A percentile compares a stretch with the other conserved stretches of the same genome.
phyloP scores from a whole-genome alignment of 2,888 invertebrate genomes.

The Brachynemurus nebulosus region DNA sequence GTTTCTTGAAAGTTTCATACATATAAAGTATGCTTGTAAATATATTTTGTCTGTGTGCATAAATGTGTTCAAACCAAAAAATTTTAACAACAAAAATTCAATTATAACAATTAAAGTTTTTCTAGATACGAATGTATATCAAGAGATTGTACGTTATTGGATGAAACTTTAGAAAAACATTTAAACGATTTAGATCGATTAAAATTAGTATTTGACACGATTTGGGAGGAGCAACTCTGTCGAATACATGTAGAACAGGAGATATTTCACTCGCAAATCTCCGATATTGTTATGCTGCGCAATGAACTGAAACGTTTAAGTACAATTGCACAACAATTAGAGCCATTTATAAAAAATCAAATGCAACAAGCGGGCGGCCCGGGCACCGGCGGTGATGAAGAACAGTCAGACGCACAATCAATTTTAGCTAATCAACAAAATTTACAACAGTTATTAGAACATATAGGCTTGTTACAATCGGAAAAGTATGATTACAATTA shows the following conservation, averaged over 20 bases:
- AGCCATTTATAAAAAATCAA: constrained; percentile 47
- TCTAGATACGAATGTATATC: constrained; percentile 35
- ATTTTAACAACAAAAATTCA: no score
- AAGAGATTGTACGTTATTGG: constrained; percentile 42
- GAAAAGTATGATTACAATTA: constrained; percentile 13
- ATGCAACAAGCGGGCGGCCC: constrained; percentile 10
- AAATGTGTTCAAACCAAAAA: no score
- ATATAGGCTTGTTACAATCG: constrained; percentile 33
- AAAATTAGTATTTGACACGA: constrained; percentile 42
- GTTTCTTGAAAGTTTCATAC: no score
- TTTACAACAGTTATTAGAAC: constrained; percentile 38
- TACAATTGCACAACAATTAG: constrained; percentile 46
- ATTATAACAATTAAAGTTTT: no score
- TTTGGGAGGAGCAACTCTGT: constrained; percentile 61
- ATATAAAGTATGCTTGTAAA: no score
- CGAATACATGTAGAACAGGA: constrained; percentile 57
- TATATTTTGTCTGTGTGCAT: no score
- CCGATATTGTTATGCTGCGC: constrained; percentile 47
- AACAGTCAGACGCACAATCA: constrained; percentile 18
- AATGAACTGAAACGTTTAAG: constrained; percentile 51
- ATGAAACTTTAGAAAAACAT: constrained; percentile 45
- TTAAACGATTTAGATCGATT: constrained; percentile 45
- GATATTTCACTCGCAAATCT: constrained; percentile 41
- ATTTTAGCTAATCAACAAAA: constrained; percentile 31
- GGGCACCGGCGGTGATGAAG: not conserved